Conservation (phyloP, 2,113 vertebrate genomes). For the Brachypodius melanocephalos region DNA sequence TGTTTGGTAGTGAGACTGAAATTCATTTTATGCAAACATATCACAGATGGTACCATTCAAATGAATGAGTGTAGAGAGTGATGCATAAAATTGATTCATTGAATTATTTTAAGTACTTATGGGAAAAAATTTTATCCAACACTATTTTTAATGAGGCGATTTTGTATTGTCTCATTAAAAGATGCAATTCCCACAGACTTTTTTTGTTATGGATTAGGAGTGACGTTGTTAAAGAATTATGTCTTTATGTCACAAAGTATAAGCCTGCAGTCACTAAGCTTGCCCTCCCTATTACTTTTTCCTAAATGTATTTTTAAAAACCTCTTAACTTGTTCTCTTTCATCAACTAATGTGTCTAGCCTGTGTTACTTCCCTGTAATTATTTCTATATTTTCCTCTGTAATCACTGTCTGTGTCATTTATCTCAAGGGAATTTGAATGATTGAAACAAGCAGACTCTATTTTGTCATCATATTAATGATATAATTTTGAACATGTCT, state of each 20-base stretch:
- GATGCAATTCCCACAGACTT: neutral
- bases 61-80: neutral
- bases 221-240: neutral
- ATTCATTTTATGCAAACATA: neutral
- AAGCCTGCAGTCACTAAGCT: neutral
- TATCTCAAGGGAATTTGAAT: neutral
- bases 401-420: neutral
- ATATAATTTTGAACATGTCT: neutral
- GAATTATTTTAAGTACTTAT: neutral
- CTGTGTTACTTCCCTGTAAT: neutral
- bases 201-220: neutral
- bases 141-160: neutral
- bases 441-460: neutral
- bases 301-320: neutral
- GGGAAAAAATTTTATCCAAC: neutral
- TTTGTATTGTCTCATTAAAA: neutral
- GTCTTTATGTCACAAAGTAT: neutral
- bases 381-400: neutral
- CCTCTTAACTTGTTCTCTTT: neutral
- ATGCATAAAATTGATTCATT: neutral
- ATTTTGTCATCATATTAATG: neutral
- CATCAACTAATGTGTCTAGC: neutral
- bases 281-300: neutral
- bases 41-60: slow-evolving; percentile 3
- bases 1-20: neutral